A percentile compares a stretch with the other conserved stretches of the same genome.
phyloP scores from a whole-genome alignment of 2,797 vertebrate species.

The Amblyraja radiata region DNA sequence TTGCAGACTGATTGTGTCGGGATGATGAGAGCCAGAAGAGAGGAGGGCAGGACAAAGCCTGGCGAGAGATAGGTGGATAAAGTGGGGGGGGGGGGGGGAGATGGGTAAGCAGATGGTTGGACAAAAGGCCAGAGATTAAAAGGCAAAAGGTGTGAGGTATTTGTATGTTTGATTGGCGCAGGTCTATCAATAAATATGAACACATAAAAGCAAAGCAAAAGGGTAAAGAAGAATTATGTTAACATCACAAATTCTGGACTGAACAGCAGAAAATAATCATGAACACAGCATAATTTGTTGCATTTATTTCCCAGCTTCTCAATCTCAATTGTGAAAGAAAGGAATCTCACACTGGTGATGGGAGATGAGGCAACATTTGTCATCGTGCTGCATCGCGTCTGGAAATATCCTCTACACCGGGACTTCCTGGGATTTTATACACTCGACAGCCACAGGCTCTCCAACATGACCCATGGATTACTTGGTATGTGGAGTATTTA shows the following conservation, averaged over 20 bases:
- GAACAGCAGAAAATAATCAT: background rate
- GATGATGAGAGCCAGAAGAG: no score
- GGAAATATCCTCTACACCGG: constrained; percentile 66
- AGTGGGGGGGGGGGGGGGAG: no score
- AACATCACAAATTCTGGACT: background rate
- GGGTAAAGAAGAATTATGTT: background rate
- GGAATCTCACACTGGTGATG: background rate
- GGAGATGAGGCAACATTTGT: constrained; percentile 23
- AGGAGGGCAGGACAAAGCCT: no score
- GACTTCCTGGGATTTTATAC: constrained; percentile 85
- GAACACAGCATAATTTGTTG: background rate
- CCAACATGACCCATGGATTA: constrained; percentile 73
- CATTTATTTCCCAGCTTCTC: constrained; percentile 20
- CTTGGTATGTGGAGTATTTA: constrained; percentile 64
- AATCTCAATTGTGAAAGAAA: background rate
- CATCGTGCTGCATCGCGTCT: constrained; percentile 51
- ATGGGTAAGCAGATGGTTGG: no score
- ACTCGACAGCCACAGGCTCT: constrained; percentile 67
- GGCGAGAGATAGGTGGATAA: no score
- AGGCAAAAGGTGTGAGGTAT: no score
- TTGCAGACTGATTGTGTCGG: no score
- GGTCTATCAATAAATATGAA: background rate
- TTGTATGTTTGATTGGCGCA: no score
- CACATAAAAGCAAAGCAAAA: background rate
- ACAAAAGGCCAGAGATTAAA: no score